Percentiles rank a stretch among this genome's conserved stretches.
phyloP scores from a whole-genome alignment of 2,113 vertebrate genomes.

The Cyphomyrus plagiostoma region DNA sequence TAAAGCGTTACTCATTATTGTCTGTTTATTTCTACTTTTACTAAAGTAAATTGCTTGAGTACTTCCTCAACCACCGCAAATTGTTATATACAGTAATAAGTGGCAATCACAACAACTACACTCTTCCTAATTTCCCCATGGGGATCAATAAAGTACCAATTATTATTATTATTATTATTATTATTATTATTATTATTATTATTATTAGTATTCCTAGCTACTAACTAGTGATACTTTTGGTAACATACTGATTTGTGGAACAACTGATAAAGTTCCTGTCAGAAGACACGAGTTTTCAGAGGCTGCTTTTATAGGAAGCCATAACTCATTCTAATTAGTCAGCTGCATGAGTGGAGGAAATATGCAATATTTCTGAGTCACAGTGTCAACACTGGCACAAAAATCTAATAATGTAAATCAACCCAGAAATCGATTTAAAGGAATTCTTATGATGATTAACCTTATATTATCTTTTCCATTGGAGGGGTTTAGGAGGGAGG shows the following conservation, averaged over 20 bases:
- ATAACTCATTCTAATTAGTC: neutral
- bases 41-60: neutral
- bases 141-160: no score
- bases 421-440: neutral
- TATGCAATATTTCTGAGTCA: neutral
- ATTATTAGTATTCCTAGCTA: no score
- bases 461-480: neutral
- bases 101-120: neutral
- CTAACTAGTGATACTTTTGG: neutral
- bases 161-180: no score
- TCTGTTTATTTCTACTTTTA: neutral
- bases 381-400: neutral
- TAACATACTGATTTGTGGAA: neutral
- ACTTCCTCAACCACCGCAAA: neutral
- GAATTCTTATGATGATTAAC: neutral
- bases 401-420: neutral
- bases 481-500: neutral
- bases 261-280: neutral
- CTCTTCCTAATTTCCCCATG: no score
- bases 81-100: neutral
- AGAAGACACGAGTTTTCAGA: neutral
- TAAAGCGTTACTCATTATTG: no score
- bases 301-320: neutral
- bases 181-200: no score
- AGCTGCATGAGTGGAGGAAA: neutral